A percentile compares a stretch with the other conserved stretches of the same genome.
These are phyloP conservation scores for Lepisosteus oculatus DNA, from an alignment of 2,113 vertebrate species.

Conservation along the genomic window DNA sequence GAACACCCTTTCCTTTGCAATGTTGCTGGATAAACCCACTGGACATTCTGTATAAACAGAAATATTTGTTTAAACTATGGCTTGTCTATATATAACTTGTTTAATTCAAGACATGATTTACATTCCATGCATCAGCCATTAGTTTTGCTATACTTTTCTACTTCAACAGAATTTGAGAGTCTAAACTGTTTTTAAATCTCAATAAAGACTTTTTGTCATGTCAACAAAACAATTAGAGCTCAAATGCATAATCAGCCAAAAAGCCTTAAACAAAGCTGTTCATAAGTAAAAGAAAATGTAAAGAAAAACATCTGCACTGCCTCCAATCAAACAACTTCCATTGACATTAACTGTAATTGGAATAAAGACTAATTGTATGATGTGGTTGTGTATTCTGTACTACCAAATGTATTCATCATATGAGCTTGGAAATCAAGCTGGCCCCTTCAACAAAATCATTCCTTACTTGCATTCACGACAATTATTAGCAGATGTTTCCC, in stretches of 20 bases:
- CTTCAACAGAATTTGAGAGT: neutral
- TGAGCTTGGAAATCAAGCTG: neutral
- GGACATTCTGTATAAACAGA: too few relatives aligned
- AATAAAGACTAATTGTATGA: neutral
- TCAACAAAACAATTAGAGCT: slow-evolving; percentile 13
- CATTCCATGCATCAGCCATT: too few relatives aligned
- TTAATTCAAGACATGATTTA: too few relatives aligned
- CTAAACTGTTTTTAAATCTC: slow-evolving; percentile 5
- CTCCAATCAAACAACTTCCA: neutral
- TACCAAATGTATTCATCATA: slow-evolving; percentile 2
- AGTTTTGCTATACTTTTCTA: too few relatives aligned
- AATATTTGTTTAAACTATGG: too few relatives aligned
- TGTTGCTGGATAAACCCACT: too few relatives aligned
- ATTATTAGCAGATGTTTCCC: neutral
- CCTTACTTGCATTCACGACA: neutral
- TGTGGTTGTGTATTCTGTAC: neutral
- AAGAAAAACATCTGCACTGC: neutral
- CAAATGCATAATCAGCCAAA: neutral
- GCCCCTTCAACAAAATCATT: slow-evolving; percentile 1
- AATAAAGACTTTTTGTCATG: neutral
- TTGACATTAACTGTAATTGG: slow-evolving; percentile 2
- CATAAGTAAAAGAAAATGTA: neutral
- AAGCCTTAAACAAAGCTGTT: slow-evolving; percentile 11
- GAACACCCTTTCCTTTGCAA: too few relatives aligned
- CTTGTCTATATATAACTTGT: too few relatives aligned